A percentile compares a stretch with the other conserved stretches of the same genome.
These are phyloP conservation scores for Hylaeus anthracinus DNA, from an alignment of 1,140 invertebrate species.

Conservation along the genomic window DNA sequence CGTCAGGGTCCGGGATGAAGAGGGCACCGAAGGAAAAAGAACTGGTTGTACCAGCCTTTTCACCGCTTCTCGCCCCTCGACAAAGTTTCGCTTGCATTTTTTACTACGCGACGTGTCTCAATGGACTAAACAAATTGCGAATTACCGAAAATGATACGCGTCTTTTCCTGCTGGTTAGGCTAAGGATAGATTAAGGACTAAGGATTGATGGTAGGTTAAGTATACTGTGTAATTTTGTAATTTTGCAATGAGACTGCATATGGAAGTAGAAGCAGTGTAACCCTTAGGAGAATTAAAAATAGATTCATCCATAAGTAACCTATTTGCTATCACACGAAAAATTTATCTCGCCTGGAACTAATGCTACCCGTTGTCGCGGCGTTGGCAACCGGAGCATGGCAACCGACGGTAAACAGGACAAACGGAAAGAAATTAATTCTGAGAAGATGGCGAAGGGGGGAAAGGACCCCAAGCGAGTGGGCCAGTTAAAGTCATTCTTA, in stretches of 20 bases:
- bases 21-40: slow-evolving; percentile 34
- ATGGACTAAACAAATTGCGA: background rate
- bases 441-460: background rate
- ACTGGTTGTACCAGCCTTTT: slow-evolving; percentile 43
- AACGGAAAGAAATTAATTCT: slow-evolving; percentile 25
- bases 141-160: background rate
- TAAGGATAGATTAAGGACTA: too few species aligned
- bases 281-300: too few species aligned
- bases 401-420: slow-evolving; percentile 17
- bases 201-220: too few species aligned
- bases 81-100: slow-evolving; percentile 45
- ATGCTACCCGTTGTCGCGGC: slow-evolving; percentile 11
- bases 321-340: background rate
- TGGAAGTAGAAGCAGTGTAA: too few species aligned
- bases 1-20: slow-evolving; percentile 5
- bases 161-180: too few species aligned
- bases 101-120: background rate
- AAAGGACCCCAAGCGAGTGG: background rate
- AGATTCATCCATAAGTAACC: too few species aligned
- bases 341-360: slow-evolving; percentile 26
- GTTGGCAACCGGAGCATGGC: slow-evolving; percentile 13
- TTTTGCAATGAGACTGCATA: too few species aligned
- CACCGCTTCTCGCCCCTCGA: slow-evolving; percentile 39
- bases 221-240: too few species aligned
- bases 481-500: slow-evolving; percentile 32